Conservation (phyloP, 37 sponge, comb jelly and placozoan genomes). For the Haliclona indistincta region DNA sequence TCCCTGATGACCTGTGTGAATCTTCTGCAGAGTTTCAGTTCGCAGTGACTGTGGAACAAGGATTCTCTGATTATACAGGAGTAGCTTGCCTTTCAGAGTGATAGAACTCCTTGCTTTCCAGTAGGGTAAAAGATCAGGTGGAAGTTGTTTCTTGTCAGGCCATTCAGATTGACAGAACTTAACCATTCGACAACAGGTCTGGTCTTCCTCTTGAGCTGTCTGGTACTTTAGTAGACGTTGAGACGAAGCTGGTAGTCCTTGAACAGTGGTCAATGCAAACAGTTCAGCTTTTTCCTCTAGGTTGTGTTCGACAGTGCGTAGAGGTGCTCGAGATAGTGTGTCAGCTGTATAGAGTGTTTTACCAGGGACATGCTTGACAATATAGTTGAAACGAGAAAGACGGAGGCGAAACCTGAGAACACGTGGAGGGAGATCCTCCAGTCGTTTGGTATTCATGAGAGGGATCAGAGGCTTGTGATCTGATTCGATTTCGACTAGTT, state of each 20-base stretch:
- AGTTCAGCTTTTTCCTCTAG: background rate
- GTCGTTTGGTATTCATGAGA: too few species aligned
- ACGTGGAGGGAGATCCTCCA: too few species aligned
- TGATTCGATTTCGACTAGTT: too few species aligned
- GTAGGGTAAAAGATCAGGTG: background rate
- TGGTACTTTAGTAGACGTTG: background rate
- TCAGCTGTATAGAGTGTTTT: too few species aligned
- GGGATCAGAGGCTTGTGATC: too few species aligned
- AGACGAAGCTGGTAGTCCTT: background rate
- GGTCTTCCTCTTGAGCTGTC: conserved; percentile 16
- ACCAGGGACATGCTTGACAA: too few species aligned
- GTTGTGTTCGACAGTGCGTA: too few species aligned
- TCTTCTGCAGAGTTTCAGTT: conserved; percentile 26
- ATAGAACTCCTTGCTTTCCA: background rate
- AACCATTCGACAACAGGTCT: background rate
- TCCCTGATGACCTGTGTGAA: conserved; percentile 55
- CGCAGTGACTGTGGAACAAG: conserved; percentile 34
- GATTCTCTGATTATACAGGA: conserved; percentile 5
- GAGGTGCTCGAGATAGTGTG: too few species aligned
- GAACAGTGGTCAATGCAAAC: background rate
- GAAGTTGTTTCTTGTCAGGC: background rate
- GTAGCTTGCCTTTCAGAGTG: background rate
- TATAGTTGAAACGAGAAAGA: too few species aligned
- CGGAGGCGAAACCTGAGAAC: too few species aligned
- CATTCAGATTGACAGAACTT: background rate